phyloP scores from a whole-genome alignment of 2,888 invertebrate genomes.

The Euzetes globulus region DNA sequence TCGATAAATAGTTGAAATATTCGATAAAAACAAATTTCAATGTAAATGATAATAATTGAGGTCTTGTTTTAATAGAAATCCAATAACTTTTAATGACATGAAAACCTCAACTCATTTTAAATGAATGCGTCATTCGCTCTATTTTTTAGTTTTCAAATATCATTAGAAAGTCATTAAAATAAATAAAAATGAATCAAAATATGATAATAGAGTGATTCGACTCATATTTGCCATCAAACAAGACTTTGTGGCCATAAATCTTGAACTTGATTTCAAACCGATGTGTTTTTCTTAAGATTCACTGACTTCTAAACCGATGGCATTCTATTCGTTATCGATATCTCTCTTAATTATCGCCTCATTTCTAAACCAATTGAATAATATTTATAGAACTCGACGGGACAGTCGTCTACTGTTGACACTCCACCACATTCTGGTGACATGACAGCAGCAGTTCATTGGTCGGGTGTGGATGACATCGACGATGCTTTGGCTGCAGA shows the following conservation, averaged over 20 bases:
- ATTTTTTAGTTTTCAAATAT: not conserved
- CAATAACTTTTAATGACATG: not conserved
- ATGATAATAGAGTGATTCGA: too few species aligned
- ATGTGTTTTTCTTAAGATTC: not conserved
- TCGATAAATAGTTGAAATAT: too few species aligned
- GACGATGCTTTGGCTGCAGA: conserved; percentile 62
- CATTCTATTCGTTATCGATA: not conserved
- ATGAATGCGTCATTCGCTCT: not conserved
- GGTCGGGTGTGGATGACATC: conserved; percentile 56
- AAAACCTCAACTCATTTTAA: not conserved
- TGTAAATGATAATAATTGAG: not conserved
- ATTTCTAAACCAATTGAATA: not conserved
- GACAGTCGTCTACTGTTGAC: conserved; percentile 1
- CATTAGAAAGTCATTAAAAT: too few species aligned
- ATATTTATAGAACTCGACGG: not conserved
- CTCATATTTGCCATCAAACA: too few species aligned
- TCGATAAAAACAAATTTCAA: too few species aligned
- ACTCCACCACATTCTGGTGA: not conserved
- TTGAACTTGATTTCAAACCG: not conserved
- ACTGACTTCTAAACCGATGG: not conserved
- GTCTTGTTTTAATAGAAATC: not conserved
- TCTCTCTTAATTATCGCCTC: not conserved
- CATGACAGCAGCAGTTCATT: conserved; percentile 38
- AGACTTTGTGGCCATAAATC: too few species aligned
- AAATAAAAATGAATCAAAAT: too few species aligned